Evolutionary conservation across 2,113 vertebrate genomes (phyloP), one percentile per base, ranked within the genome.

Genomic region (Strix aluco): DNA sequence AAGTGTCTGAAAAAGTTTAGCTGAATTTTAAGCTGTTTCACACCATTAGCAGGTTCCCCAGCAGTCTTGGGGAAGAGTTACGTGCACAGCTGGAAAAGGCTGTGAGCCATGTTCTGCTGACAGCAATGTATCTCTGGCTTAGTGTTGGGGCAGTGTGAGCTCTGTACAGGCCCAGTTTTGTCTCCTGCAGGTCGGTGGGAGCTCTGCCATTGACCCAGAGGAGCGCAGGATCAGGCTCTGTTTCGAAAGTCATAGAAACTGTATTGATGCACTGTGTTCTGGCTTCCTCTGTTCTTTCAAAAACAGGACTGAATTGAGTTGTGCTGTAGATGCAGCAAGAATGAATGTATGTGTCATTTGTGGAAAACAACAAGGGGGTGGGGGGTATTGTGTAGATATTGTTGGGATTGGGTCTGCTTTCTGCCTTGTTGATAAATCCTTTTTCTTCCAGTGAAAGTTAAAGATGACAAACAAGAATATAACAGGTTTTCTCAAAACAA

Each of bases 401-500:
- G 29, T 62, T 3, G 11, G 10, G 34, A 16, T 25, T 57, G 54
- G 13, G 32, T 80, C 29, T 0, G 2, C 77, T 66, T 40, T 74
- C 44, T 72, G n/a, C 36, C 26, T 89, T 0, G 0, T 42, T 63
- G 34, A 52, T 72, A 81, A 92, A 71, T 92, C 11, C 16, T 51
- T 90, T 90, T 80, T 38, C 34, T 92, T 92, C 36, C 42, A 20
- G 19, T 21, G 66, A n/a, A 87, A 79, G 81, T 38, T 85, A 54
- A 79, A 86, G 34, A 36, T 55, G 58, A 54, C 34, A 85, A 84
- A 67, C 14, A 66, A 92, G 63, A 71, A 44, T 44, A 2, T 49
- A 78, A 40, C 18, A 55, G 27, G 25, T 71, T 90, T 66, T 66
- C 40, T 92, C n/a, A 63, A 91, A 92, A 79, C 19, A 77, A 88